phyloP scores from a whole-genome alignment of 2,113 vertebrate species.

The Nanorana parkeri region DNA sequence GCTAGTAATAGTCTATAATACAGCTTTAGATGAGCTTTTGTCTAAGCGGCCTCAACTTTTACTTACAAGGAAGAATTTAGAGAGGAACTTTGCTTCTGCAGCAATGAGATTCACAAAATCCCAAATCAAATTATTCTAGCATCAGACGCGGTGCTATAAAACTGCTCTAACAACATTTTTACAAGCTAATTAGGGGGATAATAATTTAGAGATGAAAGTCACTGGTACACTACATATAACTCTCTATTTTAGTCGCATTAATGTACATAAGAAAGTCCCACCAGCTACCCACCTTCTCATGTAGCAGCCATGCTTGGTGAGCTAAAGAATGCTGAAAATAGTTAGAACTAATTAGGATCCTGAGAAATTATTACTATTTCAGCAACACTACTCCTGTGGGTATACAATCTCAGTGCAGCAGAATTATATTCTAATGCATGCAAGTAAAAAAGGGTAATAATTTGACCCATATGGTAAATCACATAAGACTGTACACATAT shows the following conservation, averaged over 20 bases:
- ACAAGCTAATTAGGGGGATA: background rate
- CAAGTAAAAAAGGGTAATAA: background rate
- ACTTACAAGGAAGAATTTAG: background rate
- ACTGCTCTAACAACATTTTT: conserved; percentile 12
- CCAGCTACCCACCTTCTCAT: background rate
- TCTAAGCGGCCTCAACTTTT: background rate
- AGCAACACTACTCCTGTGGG: background rate
- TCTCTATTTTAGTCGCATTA: background rate
- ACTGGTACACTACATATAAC: background rate
- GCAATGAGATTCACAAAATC: conserved; percentile 2
- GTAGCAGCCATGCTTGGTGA: background rate
- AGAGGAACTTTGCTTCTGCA: background rate
- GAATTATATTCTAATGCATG: background rate
- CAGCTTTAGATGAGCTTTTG: background rate
- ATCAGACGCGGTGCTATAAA: background rate
- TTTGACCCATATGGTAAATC: background rate
- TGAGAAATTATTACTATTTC: background rate
- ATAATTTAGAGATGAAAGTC: conserved; percentile 26
- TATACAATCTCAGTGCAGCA: background rate
- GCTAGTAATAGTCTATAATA: background rate
- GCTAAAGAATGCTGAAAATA: background rate
- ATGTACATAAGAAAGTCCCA: background rate
- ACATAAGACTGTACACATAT: background rate
- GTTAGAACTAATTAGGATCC: background rate
- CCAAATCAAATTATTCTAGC: background rate